phyloP scores from a whole-genome alignment of 2,113 vertebrate genomes.

The Brachypodius melanocephalos region DNA sequence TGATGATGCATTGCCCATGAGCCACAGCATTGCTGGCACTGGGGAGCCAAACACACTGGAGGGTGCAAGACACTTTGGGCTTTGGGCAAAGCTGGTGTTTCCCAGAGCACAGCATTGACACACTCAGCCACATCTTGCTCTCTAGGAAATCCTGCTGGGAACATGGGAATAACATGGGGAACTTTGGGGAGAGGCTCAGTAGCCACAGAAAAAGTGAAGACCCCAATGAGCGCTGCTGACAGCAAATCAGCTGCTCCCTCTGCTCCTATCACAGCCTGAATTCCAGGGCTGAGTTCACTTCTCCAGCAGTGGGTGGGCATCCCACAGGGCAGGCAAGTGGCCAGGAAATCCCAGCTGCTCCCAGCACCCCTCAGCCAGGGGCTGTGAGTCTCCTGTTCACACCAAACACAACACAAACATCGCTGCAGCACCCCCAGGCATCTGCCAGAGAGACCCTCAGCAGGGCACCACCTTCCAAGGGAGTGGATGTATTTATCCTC shows the following conservation, averaged over 20 bases:
- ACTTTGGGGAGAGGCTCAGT: neutral
- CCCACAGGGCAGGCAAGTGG: accelerated
- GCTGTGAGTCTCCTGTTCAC: accelerated
- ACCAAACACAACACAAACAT: accelerated
- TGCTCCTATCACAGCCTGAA: neutral
- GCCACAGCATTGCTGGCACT: accelerated
- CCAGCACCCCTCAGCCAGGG: neutral
- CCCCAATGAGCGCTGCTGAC: accelerated
- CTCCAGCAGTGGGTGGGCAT: neutral
- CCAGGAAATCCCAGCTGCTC: neutral
- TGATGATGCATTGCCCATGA: accelerated
- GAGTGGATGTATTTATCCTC: neutral
- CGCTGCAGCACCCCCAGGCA: accelerated
- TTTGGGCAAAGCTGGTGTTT: neutral
- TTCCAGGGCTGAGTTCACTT: neutral
- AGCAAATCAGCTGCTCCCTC: neutral
- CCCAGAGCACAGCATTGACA: neutral
- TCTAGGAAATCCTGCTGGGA: neutral
- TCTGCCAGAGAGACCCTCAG: neutral
- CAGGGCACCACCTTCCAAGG: neutral
- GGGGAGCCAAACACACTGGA: too few relatives aligned
- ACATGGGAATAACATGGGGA: accelerated
- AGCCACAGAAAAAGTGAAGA: neutral
- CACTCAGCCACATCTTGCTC: neutral
- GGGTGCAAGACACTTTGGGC: accelerated